Conservation (phyloP, 1,140 invertebrate species). For the Dendrolimus punctatus region DNA sequence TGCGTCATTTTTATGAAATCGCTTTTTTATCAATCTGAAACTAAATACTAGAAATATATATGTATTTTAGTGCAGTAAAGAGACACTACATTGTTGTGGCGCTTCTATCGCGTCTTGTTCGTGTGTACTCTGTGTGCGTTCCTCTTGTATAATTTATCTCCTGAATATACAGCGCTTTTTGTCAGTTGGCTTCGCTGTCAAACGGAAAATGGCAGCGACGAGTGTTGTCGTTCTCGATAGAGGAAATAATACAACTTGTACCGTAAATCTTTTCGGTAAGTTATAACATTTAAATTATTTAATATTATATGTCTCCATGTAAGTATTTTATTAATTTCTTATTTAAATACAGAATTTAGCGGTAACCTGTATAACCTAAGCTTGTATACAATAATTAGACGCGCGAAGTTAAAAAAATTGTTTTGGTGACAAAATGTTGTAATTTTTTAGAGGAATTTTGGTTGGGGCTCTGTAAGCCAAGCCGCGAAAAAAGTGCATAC, state of each 20-base stretch:
- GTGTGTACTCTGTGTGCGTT: too few relatives aligned
- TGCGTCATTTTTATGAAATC: too few relatives aligned
- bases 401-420: conserved; percentile 60
- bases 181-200: conserved; percentile 65
- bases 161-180: conserved; percentile 20
- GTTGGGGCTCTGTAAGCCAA: too few relatives aligned
- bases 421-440: conserved; percentile 7
- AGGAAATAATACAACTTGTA: conserved; percentile 95
- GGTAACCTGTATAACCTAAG: conserved; percentile 52
- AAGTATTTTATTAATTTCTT: conserved; percentile 1
- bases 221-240: conserved; percentile 94
- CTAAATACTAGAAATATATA: too few relatives aligned
- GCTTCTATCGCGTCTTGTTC: too few relatives aligned
- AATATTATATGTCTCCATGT: conserved; percentile 10
- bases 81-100: too few relatives aligned
- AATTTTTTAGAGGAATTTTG: background rate
- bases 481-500: too few relatives aligned
- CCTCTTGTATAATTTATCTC: conserved; percentile 3
- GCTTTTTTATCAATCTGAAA: too few relatives aligned
- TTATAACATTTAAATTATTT: conserved; percentile 24
- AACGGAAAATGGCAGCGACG: conserved; percentile 84
- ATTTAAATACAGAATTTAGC: conserved; percentile 1
- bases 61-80: too few relatives aligned
- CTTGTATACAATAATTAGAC: conserved; percentile 50
- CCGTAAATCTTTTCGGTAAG: conserved; percentile 94